These are phyloP conservation scores for Tretioscincus oriximinensis DNA, from an alignment of 2,113 vertebrate species.

Conservation along the genomic window DNA sequence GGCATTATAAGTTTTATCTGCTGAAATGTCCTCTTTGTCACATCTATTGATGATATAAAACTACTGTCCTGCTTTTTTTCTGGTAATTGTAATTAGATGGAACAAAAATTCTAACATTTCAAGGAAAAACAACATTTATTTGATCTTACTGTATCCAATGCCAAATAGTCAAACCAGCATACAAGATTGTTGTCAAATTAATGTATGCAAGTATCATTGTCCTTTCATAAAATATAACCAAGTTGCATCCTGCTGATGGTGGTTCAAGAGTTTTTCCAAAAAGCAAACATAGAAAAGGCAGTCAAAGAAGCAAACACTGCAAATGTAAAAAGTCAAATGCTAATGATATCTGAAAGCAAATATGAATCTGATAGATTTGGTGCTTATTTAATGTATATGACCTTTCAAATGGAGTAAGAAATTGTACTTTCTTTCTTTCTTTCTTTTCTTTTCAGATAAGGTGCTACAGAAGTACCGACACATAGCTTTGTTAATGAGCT, in stretches of 20 bases:
- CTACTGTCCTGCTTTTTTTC: too few relatives aligned
- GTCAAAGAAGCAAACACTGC: conserved; percentile 47
- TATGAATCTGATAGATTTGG: conserved; percentile 30
- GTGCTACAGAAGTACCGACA: conserved; percentile 41
- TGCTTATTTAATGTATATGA: conserved; percentile 42
- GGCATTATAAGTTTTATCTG: too few relatives aligned
- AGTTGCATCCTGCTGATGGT: conserved; percentile 35
- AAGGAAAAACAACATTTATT: background rate
- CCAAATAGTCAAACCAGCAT: background rate
- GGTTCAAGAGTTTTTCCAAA: conserved; percentile 43
- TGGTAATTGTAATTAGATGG: background rate
- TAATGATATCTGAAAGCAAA: conserved; percentile 60
- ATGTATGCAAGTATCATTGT: conserved; percentile 10
- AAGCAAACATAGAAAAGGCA: conserved; percentile 21
- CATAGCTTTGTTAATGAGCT: conserved; percentile 48
- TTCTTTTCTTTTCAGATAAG: conserved; percentile 48
- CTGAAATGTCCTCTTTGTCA: too few relatives aligned
- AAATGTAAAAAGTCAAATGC: conserved; percentile 42
- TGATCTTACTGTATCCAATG: background rate
- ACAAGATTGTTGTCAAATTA: background rate
- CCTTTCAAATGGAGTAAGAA: conserved; percentile 42
- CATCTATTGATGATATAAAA: too few relatives aligned
- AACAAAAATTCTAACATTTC: background rate
- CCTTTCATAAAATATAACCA: background rate
- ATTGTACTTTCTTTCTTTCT: conserved; percentile 34